These are phyloP conservation scores for Cercopithecus diana DNA, from an alignment of 2,797 vertebrate genomes.

Conservation along the genomic window DNA sequence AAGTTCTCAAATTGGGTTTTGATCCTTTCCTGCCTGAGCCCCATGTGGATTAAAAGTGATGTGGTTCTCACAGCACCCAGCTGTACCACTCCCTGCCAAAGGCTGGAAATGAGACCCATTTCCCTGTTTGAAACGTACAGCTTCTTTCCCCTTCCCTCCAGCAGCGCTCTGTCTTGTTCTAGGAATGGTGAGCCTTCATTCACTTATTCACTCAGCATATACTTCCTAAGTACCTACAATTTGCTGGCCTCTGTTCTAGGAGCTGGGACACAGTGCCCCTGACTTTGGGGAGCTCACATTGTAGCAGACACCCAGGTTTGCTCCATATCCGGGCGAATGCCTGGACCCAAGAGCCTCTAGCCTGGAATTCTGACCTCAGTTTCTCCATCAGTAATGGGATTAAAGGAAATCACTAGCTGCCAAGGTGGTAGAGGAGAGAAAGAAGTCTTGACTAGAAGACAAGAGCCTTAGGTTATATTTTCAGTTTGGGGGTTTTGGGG, in stretches of 20 bases:
- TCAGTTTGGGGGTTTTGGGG: not conserved
- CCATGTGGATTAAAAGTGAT: constrained; percentile 54
- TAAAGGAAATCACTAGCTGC: not conserved
- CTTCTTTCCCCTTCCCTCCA: not conserved
- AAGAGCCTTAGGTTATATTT: not conserved
- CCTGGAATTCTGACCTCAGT: not conserved
- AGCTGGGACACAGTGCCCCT: not conserved
- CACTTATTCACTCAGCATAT: not conserved
- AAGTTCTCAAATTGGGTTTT: constrained; percentile 66
- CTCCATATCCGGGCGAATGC: not conserved
- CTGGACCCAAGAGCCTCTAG: not conserved
- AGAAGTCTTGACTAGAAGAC: not conserved
- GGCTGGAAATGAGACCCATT: constrained; percentile 3
- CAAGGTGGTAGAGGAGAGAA: not conserved
- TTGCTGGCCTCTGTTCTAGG: not conserved
- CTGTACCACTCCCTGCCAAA: not conserved
- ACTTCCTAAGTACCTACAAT: not conserved
- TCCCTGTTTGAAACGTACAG: not conserved
- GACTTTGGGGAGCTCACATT: not conserved
- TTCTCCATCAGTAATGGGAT: not conserved
- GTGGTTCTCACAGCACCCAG: constrained; percentile 60
- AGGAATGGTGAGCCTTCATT: not conserved
- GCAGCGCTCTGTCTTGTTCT: not conserved
- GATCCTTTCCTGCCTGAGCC: constrained; percentile 66
- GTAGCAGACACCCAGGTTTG: not conserved